Base-by-base conservation (phyloP, 2,113 vertebrate genomes). In the Sardina pilchardus region DNA sequence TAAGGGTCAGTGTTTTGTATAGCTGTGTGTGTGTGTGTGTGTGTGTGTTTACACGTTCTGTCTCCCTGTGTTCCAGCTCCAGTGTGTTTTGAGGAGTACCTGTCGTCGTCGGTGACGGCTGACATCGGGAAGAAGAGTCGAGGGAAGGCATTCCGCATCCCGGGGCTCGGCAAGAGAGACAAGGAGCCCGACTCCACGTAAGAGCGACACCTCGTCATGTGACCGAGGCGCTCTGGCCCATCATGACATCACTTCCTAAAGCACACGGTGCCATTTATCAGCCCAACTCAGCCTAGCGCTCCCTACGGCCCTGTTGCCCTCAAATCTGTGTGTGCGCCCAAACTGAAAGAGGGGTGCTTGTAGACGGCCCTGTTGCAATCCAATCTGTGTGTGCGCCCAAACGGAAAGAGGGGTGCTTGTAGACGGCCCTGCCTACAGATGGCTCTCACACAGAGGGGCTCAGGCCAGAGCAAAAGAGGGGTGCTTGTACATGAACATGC, bases 101-200 rank as follows among this genome's bases (percentile, higher is more conserved):
- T 95, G 82, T 87, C 94, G 83, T 0, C 94, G 83, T 0, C 95
- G 93, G 48, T 92, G 67, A 90, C 88, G 2, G 89, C 94, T 0
- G 90, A 96, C 93, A 97, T 95, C 2, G 93, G 95, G 83, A 98
- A 97, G 87, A 96, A 97, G 84, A 95, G 94, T 90, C 95, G 97
- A 0, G 92, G 84, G 24, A 99, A 97, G 92, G 95, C 97, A 12
- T 99, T 99, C 90, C 95, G 98, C 56, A 96, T 99, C 47, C 97
- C 97, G 0, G 98, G 97, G 0, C 84, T 99, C 80, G 94, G 96
- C 91, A 96, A 96, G 10, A 94, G 92, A 85, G 97, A 99, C 87
- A 96, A 97, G 71, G 98, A 99, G 53, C 94, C 94, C 0, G 93
- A 95, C 67, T 92, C 94, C 1, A 96, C 93, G 96, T 98, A 91